Percentiles rank a stretch among this genome's conserved stretches.
phyloP scores from a whole-genome alignment of 2,888 invertebrate genomes.

The Lycocerus yunnanus region DNA sequence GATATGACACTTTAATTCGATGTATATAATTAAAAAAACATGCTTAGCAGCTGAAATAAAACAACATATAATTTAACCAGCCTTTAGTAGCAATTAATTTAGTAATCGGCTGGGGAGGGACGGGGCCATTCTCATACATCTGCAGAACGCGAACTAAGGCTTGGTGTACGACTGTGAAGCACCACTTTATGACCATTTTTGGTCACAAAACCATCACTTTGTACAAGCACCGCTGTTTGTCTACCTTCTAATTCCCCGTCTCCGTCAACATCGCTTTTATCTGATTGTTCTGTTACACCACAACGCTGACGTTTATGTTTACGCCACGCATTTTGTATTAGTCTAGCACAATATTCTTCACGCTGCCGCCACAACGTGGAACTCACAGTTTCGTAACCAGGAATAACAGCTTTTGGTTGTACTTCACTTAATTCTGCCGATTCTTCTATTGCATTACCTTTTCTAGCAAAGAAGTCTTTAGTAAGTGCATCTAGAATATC shows the following conservation, averaged over 20 bases:
- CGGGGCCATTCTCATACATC: constrained; percentile 83
- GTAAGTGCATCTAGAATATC: constrained; percentile 98
- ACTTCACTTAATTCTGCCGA: constrained; percentile 86
- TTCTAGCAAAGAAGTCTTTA: constrained; percentile 97
- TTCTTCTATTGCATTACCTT: constrained; percentile 93
- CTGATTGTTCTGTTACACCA: constrained; percentile 61
- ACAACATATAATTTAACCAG: constrained; percentile 42
- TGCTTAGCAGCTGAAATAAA: constrained; percentile 43
- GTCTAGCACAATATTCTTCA: constrained; percentile 93
- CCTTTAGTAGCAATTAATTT: constrained; percentile 37
- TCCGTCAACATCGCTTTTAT: constrained; percentile 48
- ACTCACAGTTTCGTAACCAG: constrained; percentile 91
- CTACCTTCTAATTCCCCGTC: constrained; percentile 54
- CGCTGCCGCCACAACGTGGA: constrained; percentile 95
- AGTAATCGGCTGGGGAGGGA: constrained; percentile 65
- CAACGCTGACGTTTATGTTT: constrained; percentile 77
- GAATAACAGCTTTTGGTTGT: constrained; percentile 80
- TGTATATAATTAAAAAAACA: constrained; percentile 36
- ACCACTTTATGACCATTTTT: constrained; percentile 91
- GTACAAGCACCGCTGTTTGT: constrained; percentile 85
- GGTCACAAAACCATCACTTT: constrained; percentile 80
- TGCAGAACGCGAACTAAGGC: constrained; percentile 79
- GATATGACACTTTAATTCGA: constrained; percentile 36
- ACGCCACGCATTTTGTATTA: constrained; percentile 95
- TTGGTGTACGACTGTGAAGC: constrained; percentile 85